Percentiles rank a stretch among this genome's conserved stretches.
These are phyloP conservation scores for Acheta domesticus DNA, from an alignment of 2,888 invertebrate species.

Conservation along the genomic window DNA sequence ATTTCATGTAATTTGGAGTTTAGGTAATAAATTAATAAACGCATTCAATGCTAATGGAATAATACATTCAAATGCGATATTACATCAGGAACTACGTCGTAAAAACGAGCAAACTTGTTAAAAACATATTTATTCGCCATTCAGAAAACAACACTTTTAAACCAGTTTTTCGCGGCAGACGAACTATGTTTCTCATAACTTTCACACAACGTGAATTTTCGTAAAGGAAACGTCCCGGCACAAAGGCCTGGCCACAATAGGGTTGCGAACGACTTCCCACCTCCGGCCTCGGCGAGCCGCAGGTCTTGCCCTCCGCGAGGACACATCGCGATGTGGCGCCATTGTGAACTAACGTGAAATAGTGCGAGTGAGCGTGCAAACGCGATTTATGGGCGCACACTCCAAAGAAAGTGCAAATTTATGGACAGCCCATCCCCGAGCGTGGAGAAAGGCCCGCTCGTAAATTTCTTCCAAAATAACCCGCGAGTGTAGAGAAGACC, in stretches of 20 bases:
- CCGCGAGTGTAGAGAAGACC: neutral
- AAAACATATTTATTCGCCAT: neutral
- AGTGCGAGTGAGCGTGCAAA: neutral
- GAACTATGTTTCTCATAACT: neutral
- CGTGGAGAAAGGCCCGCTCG: neutral
- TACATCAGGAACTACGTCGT: too few relatives aligned
- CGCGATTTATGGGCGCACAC: neutral
- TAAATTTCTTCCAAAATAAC: neutral
- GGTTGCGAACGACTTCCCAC: too few relatives aligned
- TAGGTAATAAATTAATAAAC: too few relatives aligned
- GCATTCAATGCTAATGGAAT: too few relatives aligned
- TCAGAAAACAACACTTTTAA: neutral
- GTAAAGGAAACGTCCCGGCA: neutral
- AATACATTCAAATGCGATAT: too few relatives aligned
- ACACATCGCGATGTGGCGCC: neutral
- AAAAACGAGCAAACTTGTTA: neutral
- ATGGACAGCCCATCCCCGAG: neutral
- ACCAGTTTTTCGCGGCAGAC: neutral
- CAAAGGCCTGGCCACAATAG: neutral
- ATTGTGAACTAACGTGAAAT: neutral
- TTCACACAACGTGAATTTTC: neutral
- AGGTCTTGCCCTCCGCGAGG: too few relatives aligned
- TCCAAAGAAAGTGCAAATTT: constrained; percentile 4
- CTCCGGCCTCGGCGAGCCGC: too few relatives aligned
- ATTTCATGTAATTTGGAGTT: too few relatives aligned